Evolutionary conservation across 2,113 vertebrate genomes (phyloP), one percentile per base, ranked within the genome.

Genomic region (Vulpes lagopus): DNA sequence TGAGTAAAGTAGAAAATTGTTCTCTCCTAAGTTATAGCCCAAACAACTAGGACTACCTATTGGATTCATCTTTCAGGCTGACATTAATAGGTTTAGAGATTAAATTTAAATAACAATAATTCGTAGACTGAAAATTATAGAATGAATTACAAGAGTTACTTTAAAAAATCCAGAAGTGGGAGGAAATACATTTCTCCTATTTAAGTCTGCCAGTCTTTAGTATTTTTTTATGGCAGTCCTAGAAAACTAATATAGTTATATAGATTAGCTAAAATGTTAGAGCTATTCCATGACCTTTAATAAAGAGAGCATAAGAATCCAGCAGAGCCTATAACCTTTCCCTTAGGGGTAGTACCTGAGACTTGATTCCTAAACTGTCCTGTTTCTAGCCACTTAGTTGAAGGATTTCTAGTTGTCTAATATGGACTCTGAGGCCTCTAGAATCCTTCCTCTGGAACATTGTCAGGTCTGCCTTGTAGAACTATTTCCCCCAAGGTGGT

Each of bases 51-150:
- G 43, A 55, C 64, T n/a, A 64, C 3, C 19, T 88, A 57, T 30
- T 79, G 20, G 62, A 84, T 53, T 91, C 59, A 49, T 89, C 43
- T 91, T 84, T 35, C 16, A 91, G 89, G 67, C 12, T 73, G n/a
- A 67, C 19, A 20, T 4, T 30, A 51, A 71, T 79, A 85, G 35
- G 7, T 43, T 91, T 95, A 64, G 86, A 87, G 25, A 88, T 83
- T 89, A 83, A 59, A 93, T 43, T 19, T 64, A 57, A 86, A 74
- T 49, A 53, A 87, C 90, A 84, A 81, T 62, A 22, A 95, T 83
- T 12, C 23, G 86, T 84, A 74, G 60, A 12, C 19, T 86, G 80
- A 82, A 79, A 79, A 92, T 86, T 93, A 55, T n/a, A 30, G 57
- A 38, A 30, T 76, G 53, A 90, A 25, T 90, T 82, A 19, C 5